These are phyloP conservation scores for Gymnarchus niloticus DNA, from an alignment of 2,113 vertebrate species.

Conservation along the genomic window DNA sequence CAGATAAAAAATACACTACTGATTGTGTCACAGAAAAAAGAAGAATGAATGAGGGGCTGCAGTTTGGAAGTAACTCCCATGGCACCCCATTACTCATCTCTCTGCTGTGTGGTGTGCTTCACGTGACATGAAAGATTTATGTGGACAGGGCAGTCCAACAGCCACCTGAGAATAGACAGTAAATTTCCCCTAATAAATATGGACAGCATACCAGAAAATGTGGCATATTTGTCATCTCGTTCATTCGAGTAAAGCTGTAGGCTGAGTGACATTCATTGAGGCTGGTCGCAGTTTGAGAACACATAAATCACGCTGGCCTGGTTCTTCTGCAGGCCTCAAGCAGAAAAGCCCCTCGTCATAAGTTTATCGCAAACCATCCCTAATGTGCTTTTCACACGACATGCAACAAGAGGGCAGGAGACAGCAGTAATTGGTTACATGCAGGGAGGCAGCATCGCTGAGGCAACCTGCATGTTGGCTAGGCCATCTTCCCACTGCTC, in stretches of 20 bases:
- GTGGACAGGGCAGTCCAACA: slow-evolving; percentile 29
- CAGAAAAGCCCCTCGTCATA: slow-evolving; percentile 10
- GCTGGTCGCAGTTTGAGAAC: slow-evolving; percentile 40
- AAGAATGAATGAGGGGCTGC: background rate
- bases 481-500: slow-evolving; percentile 41
- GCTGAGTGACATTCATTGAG: slow-evolving; percentile 54
- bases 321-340: slow-evolving; percentile 35
- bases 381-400: slow-evolving; percentile 29
- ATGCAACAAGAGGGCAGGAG: slow-evolving; percentile 17
- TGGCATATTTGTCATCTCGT: slow-evolving; percentile 45
- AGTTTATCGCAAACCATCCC: slow-evolving; percentile 28
- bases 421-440: slow-evolving; percentile 24
- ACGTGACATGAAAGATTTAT: slow-evolving; percentile 27
- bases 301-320: slow-evolving; percentile 55
- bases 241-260: slow-evolving; percentile 43
- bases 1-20: background rate
- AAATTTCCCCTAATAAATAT: slow-evolving; percentile 59
- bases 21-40: background rate
- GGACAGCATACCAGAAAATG: slow-evolving; percentile 51
- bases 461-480: slow-evolving; percentile 14
- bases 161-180: slow-evolving; percentile 42
- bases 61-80: background rate
- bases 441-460: background rate
- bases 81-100: background rate
- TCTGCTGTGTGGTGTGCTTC: background rate